Evolutionary conservation across 2,888 invertebrate species (phyloP).

Genomic region (Meiosimyza platycephala): DNA sequence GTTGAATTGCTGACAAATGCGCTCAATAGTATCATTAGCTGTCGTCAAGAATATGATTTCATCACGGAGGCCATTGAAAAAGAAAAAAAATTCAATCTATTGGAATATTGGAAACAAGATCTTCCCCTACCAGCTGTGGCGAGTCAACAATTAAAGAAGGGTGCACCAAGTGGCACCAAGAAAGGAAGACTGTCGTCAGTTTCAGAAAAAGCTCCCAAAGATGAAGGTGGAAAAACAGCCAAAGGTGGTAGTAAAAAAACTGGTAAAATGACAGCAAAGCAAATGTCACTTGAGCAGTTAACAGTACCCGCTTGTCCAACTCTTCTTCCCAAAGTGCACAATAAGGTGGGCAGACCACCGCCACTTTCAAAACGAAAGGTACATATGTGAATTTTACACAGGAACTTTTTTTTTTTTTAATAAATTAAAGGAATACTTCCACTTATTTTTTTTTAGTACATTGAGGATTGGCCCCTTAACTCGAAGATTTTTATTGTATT

Average conservation of each 20-base stretch:
- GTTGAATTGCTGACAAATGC: slow-evolving; percentile 29
- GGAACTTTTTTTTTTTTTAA: background rate
- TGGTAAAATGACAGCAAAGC: background rate
- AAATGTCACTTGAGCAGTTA: background rate
- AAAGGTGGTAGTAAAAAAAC: slow-evolving; percentile 4
- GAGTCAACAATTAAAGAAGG: background rate
- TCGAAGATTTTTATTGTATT: slow-evolving; percentile 53
- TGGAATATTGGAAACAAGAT: slow-evolving; percentile 43
- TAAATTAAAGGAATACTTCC: background rate
- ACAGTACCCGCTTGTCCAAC: slow-evolving; percentile 20
- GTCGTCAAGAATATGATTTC: slow-evolving; percentile 38
- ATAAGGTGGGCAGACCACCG: slow-evolving; percentile 48
- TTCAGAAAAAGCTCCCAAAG: slow-evolving; percentile 11
- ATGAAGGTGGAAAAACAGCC: background rate
- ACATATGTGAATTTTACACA: slow-evolving; percentile 21
- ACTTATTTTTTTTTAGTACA: slow-evolving; percentile 42
- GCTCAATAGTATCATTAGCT: slow-evolving; percentile 33
- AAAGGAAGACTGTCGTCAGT: background rate
- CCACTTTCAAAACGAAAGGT: slow-evolving; percentile 49
- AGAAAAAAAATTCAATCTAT: slow-evolving; percentile 44
- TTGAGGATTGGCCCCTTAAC: slow-evolving; percentile 52
- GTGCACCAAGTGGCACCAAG: background rate
- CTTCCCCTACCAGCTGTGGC: no score
- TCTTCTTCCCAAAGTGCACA: slow-evolving; percentile 47
- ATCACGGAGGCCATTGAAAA: slow-evolving; percentile 36